Evolutionary conservation across 2,797 vertebrate species (phyloP), one percentile per base, ranked within the genome.

Genomic region (Pterois miles): DNA sequence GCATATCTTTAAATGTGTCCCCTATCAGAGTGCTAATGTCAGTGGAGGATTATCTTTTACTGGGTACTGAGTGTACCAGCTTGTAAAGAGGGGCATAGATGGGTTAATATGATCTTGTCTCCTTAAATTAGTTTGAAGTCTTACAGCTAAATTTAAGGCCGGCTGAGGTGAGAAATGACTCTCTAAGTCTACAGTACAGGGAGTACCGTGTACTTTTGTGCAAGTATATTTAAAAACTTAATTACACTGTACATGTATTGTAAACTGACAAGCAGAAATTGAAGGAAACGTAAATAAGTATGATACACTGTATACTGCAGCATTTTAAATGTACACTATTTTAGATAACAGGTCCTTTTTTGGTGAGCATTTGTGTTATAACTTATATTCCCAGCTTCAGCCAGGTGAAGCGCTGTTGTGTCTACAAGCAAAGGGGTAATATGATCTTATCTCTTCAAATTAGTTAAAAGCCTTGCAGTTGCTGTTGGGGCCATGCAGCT

Each of bases 381-480:
- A 73, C 7, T 62, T 68, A 59, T 63, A 50, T 71, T 77, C 36
- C 23, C 65, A 65, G 63, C 43, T 40, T 67, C 69, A 65, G 75
- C 66, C 75, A 76, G 82, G 67, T 86, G 76, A 83, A 86, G 77
- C 23, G 53, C 81, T 87, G 77, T 78, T 82, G 83, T 88, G 62
- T 87, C 68, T 72, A 88, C 80, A 82, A 82, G 76, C 62, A 75
- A 82, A 86, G 67, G 48, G 31, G 87, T 89, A 90, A 92, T 57
- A 72, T 79, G 88, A 91, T 74, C 84, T 71, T 68, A 75, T 82
- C 86, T 88, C 81, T 90, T 86, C 83, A 89, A 89, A 91, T 91
- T 92, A 90, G 89, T 92, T 93, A 91, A 91, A 90, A 89, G 82
- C 86, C 78, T 81, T 80, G 63, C 81, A 84, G 80, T 78, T 89